These are phyloP conservation scores for Rhynchonema sp. DNA, from an alignment of 2,888 invertebrate species.

Conservation along the genomic window DNA sequence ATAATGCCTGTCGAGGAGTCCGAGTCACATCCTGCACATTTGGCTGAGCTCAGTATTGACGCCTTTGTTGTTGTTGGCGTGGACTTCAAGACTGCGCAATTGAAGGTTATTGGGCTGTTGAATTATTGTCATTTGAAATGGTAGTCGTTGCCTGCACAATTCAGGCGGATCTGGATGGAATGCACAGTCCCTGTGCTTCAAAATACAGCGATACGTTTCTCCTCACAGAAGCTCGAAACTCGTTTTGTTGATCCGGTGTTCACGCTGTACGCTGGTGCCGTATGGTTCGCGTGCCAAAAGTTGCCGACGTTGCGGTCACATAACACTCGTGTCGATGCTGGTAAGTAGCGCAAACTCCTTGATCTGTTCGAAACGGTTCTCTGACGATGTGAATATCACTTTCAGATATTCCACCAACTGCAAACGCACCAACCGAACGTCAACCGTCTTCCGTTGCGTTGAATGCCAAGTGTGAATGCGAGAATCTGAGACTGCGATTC, in stretches of 20 bases:
- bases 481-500: not conserved
- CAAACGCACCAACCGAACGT: no score
- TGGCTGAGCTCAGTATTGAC: slow-evolving; percentile 15
- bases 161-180: no score
- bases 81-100: not conserved
- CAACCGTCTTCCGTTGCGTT: not conserved
- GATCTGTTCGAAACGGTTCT: no score
- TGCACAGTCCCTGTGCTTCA: not conserved
- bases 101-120: no score
- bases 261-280: not conserved
- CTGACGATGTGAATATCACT: no score
- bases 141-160: not conserved
- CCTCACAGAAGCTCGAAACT: not conserved
- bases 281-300: not conserved
- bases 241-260: not conserved
- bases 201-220: no score
- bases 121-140: no score
- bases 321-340: no score
- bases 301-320: not conserved
- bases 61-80: not conserved
- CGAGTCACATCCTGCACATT: not conserved
- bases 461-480: not conserved
- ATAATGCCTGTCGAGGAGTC: no score
- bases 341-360: no score
- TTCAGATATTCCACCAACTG: no score